A percentile compares a stretch with the other conserved stretches of the same genome.
Evolutionary conservation across 2,888 invertebrate genomes (phyloP).

Genomic region (Perizoma flavofasciatum): DNA sequence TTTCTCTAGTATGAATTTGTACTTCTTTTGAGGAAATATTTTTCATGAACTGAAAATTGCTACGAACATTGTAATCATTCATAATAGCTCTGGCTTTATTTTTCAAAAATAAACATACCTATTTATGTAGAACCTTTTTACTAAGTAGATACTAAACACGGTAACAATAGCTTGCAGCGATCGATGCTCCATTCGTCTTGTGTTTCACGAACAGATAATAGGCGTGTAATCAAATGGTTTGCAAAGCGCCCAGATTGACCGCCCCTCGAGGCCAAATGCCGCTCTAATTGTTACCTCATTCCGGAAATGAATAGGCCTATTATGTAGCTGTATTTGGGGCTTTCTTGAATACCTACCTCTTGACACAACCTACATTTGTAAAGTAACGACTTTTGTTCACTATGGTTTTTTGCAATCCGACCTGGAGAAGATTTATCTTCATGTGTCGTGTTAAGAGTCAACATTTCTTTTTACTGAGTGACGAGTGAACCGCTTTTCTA

Average conservation of each 20-base stretch:
- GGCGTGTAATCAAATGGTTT: slow-evolving; percentile 31
- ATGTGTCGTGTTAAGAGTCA: neutral
- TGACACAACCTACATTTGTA: slow-evolving; percentile 20
- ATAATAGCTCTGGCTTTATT: too few species aligned
- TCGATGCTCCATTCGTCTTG: slow-evolving; percentile 26
- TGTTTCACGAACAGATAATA: slow-evolving; percentile 30
- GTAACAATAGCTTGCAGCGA: slow-evolving; percentile 2
- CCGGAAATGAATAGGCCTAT: slow-evolving; percentile 29
- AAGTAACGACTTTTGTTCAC: slow-evolving; percentile 7
- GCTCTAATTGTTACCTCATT: slow-evolving; percentile 31
- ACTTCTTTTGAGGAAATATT: too few species aligned
- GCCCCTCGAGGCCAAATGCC: slow-evolving; percentile 24
- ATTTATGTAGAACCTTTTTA: too few species aligned
- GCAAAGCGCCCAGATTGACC: slow-evolving; percentile 27
- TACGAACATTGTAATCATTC: too few species aligned
- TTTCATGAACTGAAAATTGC: too few species aligned
- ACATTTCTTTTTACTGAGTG: too few species aligned
- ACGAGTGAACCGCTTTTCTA: too few species aligned
- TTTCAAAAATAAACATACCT: too few species aligned
- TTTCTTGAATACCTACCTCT: slow-evolving; percentile 22
- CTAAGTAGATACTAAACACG: neutral
- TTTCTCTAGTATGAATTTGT: too few species aligned
- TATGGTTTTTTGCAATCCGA: slow-evolving; percentile 5
- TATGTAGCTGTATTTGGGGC: slow-evolving; percentile 17
- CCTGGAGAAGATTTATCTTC: neutral